These are phyloP conservation scores for Dendrolimus kikuchii DNA, from an alignment of 1,140 invertebrate genomes.

Conservation along the genomic window DNA sequence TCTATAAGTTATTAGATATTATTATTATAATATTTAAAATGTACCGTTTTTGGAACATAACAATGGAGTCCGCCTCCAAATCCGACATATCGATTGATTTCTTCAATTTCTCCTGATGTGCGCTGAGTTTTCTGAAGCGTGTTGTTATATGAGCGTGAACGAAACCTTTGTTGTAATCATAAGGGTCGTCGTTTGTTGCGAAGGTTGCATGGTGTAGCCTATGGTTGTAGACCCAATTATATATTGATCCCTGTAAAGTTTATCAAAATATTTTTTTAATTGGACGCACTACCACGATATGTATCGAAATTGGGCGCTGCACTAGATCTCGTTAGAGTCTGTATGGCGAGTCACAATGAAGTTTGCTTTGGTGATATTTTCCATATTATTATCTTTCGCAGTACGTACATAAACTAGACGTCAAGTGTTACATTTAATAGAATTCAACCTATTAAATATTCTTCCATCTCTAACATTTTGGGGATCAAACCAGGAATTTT, in stretches of 20 bases:
- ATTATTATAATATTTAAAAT: conserved; percentile 5
- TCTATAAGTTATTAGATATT: not conserved
- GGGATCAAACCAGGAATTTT: no score
- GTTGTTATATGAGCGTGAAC: conserved; percentile 86
- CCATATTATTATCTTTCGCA: no score
- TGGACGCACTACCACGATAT: no score
- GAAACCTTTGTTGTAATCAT: conserved; percentile 90
- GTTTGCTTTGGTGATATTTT: no score
- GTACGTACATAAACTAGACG: no score
- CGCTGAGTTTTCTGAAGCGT: conserved; percentile 79
- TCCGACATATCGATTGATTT: conserved; percentile 89
- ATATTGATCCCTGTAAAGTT: conserved; percentile 79
- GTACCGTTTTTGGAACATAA: conserved; percentile 83
- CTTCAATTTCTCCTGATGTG: conserved; percentile 79
- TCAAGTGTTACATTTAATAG: no score
- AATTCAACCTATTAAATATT: no score
- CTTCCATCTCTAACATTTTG: no score
- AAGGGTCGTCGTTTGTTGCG: conserved; percentile 92
- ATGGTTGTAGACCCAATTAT: conserved; percentile 87
- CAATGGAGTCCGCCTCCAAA: conserved; percentile 85
- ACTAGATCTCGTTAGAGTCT: no score
- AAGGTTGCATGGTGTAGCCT: conserved; percentile 92
- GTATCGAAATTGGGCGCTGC: no score
- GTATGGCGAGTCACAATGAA: no score
- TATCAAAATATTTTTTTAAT: conserved; percentile 9